Percentiles rank a stretch among this genome's conserved stretches.
Conservation (phyloP, 2,888 invertebrate genomes). For the Diaperis boleti region DNA sequence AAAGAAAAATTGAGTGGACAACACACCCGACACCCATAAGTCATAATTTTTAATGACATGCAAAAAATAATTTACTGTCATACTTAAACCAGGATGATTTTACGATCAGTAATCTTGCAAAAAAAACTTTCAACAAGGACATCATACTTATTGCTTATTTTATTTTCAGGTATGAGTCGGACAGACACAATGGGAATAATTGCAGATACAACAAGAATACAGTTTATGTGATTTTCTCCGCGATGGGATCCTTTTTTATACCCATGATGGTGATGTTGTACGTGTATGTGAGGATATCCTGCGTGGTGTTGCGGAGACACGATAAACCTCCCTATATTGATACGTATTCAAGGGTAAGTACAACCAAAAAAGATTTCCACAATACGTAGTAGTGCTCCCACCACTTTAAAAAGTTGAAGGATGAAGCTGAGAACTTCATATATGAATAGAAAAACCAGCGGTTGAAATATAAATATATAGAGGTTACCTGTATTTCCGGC, state of each 20-base stretch:
- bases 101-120: conserved; percentile 20
- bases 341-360: conserved; percentile 61
- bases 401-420: too few relatives aligned
- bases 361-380: too few relatives aligned
- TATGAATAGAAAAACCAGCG: too few relatives aligned
- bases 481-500: too few relatives aligned
- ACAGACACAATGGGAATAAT: conserved; percentile 73
- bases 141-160: conserved; percentile 7
- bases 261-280: conserved; percentile 97
- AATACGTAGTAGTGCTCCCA: too few relatives aligned
- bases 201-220: conserved; percentile 93
- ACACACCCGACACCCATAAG: too few relatives aligned
- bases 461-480: too few relatives aligned
- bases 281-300: conserved; percentile 91
- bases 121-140: conserved; percentile 9
- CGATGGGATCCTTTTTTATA: conserved; percentile 95
- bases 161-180: conserved; percentile 77
- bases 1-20: too few relatives aligned
- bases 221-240: conserved; percentile 95
- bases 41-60: too few relatives aligned
- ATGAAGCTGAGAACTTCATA: too few relatives aligned
- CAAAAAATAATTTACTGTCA: too few relatives aligned
- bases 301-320: conserved; percentile 84
- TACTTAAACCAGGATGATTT: too few relatives aligned
- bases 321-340: conserved; percentile 79